These are phyloP conservation scores for Sialia sialis DNA, from an alignment of 2,113 vertebrate species.

Conservation along the genomic window DNA sequence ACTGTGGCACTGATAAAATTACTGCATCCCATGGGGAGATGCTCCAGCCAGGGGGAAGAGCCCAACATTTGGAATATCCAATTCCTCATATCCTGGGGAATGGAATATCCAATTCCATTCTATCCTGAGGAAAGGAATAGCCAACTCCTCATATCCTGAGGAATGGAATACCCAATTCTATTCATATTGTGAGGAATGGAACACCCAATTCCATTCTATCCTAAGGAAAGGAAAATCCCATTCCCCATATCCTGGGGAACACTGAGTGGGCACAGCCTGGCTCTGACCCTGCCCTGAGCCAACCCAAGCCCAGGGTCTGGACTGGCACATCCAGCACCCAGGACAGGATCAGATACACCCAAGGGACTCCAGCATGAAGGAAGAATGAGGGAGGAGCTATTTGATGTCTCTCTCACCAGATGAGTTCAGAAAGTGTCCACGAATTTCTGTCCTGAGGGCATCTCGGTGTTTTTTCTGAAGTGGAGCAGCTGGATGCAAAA, in stretches of 20 bases:
- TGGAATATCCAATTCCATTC: too few relatives aligned
- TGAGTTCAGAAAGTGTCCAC: background rate
- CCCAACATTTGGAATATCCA: too few relatives aligned
- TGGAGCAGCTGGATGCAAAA: background rate
- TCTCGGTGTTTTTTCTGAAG: background rate
- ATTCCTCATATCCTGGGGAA: background rate
- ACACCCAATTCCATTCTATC: too few relatives aligned
- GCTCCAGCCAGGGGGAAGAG: too few relatives aligned
- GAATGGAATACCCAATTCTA: too few relatives aligned
- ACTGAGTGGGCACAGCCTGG: background rate
- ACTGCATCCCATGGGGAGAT: too few relatives aligned
- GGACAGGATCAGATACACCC: background rate
- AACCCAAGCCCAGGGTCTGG: background rate
- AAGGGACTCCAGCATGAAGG: background rate
- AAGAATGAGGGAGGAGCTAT: background rate
- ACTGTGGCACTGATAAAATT: too few relatives aligned
- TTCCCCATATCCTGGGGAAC: background rate
- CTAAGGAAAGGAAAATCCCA: background rate
- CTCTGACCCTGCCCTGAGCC: background rate
- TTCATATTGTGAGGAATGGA: accelerated
- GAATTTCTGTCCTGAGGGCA: background rate
- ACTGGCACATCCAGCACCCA: background rate
- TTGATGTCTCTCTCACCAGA: background rate
- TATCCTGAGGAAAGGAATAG: background rate
- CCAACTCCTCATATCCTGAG: accelerated